Conservation (phyloP, 2,797 vertebrate species). For the Cynopterus sphinx region DNA sequence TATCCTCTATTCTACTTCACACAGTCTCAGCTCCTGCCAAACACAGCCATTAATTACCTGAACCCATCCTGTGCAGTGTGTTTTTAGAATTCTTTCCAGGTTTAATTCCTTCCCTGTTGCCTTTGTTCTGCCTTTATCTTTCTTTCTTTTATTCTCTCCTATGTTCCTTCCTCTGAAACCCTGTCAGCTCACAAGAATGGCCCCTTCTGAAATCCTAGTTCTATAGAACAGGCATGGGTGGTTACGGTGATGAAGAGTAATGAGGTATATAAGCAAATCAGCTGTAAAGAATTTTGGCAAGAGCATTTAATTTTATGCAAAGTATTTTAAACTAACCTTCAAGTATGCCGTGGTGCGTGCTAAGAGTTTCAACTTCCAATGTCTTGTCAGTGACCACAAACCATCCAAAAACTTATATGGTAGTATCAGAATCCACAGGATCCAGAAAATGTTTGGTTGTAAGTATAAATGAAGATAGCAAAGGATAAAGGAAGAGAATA, state of each 20-base stretch:
- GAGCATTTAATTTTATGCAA: slow-evolving; percentile 38
- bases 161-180: neutral
- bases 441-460: neutral
- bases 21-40: neutral
- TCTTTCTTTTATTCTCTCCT: neutral
- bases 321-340: slow-evolving; percentile 49
- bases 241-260: neutral
- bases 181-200: neutral
- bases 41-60: neutral
- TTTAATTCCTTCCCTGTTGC: neutral
- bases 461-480: neutral
- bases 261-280: neutral
- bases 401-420: neutral
- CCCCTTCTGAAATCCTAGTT: neutral
- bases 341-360: neutral
- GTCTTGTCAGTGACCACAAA: neutral
- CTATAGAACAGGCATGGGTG: neutral
- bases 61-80: neutral
- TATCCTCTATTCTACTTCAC: neutral
- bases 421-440: neutral
- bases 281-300: slow-evolving; percentile 16
- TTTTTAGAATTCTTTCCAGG: slow-evolving; percentile 11
- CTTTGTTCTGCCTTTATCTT: neutral
- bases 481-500: neutral
- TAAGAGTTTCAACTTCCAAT: neutral